Evolutionary conservation across 2,888 invertebrate genomes (phyloP).

Genomic region (Toxonevra muliebris): DNA sequence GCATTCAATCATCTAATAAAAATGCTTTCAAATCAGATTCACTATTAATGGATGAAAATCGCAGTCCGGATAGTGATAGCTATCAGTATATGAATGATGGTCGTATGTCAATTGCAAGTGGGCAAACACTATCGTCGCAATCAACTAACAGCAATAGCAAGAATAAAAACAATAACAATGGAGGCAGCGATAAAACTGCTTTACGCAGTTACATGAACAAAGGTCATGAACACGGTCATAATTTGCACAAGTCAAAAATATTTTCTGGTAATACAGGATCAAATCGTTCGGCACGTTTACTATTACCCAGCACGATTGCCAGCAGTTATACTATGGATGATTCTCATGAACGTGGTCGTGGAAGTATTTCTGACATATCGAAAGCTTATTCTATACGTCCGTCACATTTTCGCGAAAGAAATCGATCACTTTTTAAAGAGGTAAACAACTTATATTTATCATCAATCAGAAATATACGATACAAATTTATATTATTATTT

Average conservation of each 20-base stretch:
- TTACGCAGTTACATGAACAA: slow-evolving; percentile 7
- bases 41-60: slow-evolving; percentile 54
- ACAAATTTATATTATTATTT: too few species aligned
- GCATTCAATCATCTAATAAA: slow-evolving; percentile 35
- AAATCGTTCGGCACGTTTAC: slow-evolving; percentile 37
- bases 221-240: background rate
- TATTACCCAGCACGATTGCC: slow-evolving; percentile 38
- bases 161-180: slow-evolving; percentile 14
- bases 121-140: slow-evolving; percentile 31
- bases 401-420: slow-evolving; percentile 61
- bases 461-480: too few species aligned
- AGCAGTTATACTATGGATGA: slow-evolving; percentile 11
- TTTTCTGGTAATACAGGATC: slow-evolving; percentile 37
- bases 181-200: slow-evolving; percentile 36
- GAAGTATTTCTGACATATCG: slow-evolving; percentile 41
- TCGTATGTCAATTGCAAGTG: slow-evolving; percentile 43
- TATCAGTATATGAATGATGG: slow-evolving; percentile 43
- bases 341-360: slow-evolving; percentile 17
- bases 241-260: slow-evolving; percentile 9
- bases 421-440: slow-evolving; percentile 57
- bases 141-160: slow-evolving; percentile 1
- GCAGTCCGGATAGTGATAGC: slow-evolving; percentile 49
- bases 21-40: slow-evolving; percentile 41
- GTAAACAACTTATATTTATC: slow-evolving; percentile 40
- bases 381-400: slow-evolving; percentile 50